Conservation (phyloP, 2,888 invertebrate species). For the Hesperia comma region DNA sequence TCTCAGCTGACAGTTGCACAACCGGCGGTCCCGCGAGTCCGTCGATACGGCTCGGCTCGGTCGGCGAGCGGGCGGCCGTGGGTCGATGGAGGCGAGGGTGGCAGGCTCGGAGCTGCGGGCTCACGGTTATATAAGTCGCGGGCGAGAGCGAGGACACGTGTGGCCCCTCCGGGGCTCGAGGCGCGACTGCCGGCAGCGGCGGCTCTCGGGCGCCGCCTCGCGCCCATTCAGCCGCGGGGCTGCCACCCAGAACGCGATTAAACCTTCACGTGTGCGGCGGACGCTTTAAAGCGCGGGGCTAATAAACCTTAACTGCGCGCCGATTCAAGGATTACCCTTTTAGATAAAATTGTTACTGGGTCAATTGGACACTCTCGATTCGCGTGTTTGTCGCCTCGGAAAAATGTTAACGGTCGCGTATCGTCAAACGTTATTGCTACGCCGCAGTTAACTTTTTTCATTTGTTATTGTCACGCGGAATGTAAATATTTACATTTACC, state of each 20-base stretch:
- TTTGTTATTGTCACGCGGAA: background rate
- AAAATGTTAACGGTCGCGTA: constrained; percentile 11
- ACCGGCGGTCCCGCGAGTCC: constrained; percentile 52
- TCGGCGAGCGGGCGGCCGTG: constrained; percentile 49
- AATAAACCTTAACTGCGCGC: constrained; percentile 70
- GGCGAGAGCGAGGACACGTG: constrained; percentile 74
- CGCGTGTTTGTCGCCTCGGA: constrained; percentile 14
- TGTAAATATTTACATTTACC: background rate
- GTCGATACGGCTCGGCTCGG: constrained; percentile 51
- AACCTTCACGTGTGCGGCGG: constrained; percentile 72
- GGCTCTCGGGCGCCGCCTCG: constrained; percentile 70
- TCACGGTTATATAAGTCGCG: constrained; percentile 82
- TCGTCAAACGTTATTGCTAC: constrained; percentile 5
- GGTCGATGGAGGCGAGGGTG: constrained; percentile 64
- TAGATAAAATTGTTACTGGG: constrained; percentile 37
- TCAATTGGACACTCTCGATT: constrained; percentile 26
- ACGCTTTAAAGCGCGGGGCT: constrained; percentile 50
- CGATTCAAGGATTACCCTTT: constrained; percentile 59
- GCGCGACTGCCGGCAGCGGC: constrained; percentile 69
- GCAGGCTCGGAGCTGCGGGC: constrained; percentile 75
- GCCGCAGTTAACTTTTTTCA: background rate
- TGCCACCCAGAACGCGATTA: constrained; percentile 70
- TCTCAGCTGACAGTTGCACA: constrained; percentile 75
- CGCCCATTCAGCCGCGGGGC: constrained; percentile 67
- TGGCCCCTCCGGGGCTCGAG: constrained; percentile 76